phyloP scores from a whole-genome alignment of 2,113 vertebrate genomes.

The Carassius gibelio region DNA sequence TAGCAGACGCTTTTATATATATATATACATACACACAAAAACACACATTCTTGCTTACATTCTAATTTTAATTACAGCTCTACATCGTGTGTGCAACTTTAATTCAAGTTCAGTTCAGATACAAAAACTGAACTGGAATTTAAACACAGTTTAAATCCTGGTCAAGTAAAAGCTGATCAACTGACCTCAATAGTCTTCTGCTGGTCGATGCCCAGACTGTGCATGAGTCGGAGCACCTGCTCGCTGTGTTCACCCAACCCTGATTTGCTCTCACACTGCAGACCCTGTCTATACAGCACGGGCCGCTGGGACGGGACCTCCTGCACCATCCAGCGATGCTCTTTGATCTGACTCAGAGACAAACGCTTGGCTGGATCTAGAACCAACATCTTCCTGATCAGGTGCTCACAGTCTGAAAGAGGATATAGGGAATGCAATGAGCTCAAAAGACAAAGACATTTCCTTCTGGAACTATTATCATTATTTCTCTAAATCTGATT shows the following conservation, averaged over 20 bases:
- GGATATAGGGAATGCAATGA: not conserved
- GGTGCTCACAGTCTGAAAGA: conserved; percentile 91
- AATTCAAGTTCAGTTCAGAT: not conserved
- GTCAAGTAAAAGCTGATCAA: not conserved
- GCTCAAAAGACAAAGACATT: not conserved
- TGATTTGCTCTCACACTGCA: conserved; percentile 74
- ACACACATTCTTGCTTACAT: not conserved
- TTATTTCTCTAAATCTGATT: not conserved
- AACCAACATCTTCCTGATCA: conserved; percentile 96
- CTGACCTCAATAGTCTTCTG: conserved; percentile 97
- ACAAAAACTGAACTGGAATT: not conserved
- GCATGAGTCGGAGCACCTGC: conserved; percentile 94
- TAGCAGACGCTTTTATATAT: too few species aligned
- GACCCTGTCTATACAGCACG: conserved; percentile 81
- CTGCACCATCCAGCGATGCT: conserved; percentile 96
- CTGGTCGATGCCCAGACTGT: conserved; percentile 96
- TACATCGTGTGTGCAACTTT: not conserved
- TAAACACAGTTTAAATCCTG: not conserved
- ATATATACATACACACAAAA: too few species aligned
- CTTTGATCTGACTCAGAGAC: conserved; percentile 92
- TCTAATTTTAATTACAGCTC: not conserved
- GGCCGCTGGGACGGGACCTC: conserved; percentile 89
- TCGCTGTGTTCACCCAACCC: conserved; percentile 90
- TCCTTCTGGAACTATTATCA: not conserved
- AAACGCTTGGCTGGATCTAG: conserved; percentile 92